Evolutionary conservation across 2,113 vertebrate genomes (phyloP), one percentile per base, ranked within the genome.

Genomic region (Glaucomys volans): DNA sequence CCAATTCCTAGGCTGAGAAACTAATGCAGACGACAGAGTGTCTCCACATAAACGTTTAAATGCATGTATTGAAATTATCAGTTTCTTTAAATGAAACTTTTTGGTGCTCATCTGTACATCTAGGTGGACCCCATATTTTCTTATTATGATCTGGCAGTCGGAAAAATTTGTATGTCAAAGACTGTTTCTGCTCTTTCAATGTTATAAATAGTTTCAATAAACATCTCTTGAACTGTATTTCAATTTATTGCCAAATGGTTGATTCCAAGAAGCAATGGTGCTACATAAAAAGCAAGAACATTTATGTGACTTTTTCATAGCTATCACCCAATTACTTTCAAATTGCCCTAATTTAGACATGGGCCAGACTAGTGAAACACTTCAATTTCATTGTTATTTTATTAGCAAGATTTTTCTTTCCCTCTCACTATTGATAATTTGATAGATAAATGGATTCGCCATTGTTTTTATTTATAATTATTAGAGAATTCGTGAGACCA

Each of bases 121-220:
- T 83, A 54, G 16, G 18, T 7, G 26, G 44, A 72, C 11, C 11
- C 3, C 16, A 52, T 88, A 54, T 64, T 87, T 64, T 96, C 75
- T 47, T 71, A 66, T 28, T 74, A 57, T 47, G 14, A 28, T 9
- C 14, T 47, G 67, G 44, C 8, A 47, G 40, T 83, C 32, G 59
- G 67, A 80, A 91, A 67, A 11, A 4, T 76, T n/a, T 75, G 32
- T 57, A 64, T 20, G 2, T 72, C 17, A 77, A 0, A 81, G 64
- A 74, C 10, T 66, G 37, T 26, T 77, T 87, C 8, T 52, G 74
- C 37, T 47, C 81, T 87, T 95, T 75, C 35, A 84, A 18, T 47
- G 84, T 59, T 80, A 81, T 84, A 82, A 90, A 35, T 75, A 82
- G 9, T 4, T 67, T 74, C 18, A 95, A 87, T 87, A 69, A 90